Evolutionary conservation across 2,888 invertebrate genomes (phyloP).

Genomic region (Eustalomyia histrio): DNA sequence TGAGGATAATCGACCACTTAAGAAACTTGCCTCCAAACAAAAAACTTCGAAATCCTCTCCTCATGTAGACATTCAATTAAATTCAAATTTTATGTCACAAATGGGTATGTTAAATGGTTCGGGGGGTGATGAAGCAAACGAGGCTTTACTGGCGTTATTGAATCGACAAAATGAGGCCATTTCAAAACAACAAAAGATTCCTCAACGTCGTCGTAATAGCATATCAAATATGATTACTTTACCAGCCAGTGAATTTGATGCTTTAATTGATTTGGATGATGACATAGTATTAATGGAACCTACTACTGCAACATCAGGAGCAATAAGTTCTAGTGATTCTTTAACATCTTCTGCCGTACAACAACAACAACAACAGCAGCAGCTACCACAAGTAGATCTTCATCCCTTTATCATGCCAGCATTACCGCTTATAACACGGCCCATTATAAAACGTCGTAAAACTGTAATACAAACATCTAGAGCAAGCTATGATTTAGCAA

Average conservation of each 20-base stretch:
- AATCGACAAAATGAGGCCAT: conserved; percentile 72
- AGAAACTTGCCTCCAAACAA: conserved; percentile 52
- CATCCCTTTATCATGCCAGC: conserved; percentile 50
- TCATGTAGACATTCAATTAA: conserved; percentile 60
- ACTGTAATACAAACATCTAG: conserved; percentile 68
- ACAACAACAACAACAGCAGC: background rate
- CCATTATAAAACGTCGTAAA: conserved; percentile 73
- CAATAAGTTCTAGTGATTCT: conserved; percentile 35
- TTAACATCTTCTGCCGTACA: conserved; percentile 13
- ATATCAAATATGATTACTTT: conserved; percentile 53
- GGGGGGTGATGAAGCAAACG: conserved; percentile 69
- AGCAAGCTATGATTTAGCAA: conserved; percentile 47
- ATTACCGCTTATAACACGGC: conserved; percentile 69
- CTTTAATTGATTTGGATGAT: conserved; percentile 70
- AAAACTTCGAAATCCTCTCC: conserved; percentile 38
- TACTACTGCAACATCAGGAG: conserved; percentile 24
- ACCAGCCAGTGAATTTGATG: conserved; percentile 67
- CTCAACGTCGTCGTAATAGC: conserved; percentile 68
- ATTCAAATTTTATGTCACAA: conserved; percentile 60
- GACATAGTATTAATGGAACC: conserved; percentile 75
- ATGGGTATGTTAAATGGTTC: conserved; percentile 57
- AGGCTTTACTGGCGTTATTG: conserved; percentile 72
- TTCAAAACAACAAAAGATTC: conserved; percentile 43
- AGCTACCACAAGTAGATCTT: background rate
- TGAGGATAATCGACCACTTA: conserved; percentile 23